phyloP scores from a whole-genome alignment of 2,797 vertebrate genomes.

The Gymnoscopelus braueri region DNA sequence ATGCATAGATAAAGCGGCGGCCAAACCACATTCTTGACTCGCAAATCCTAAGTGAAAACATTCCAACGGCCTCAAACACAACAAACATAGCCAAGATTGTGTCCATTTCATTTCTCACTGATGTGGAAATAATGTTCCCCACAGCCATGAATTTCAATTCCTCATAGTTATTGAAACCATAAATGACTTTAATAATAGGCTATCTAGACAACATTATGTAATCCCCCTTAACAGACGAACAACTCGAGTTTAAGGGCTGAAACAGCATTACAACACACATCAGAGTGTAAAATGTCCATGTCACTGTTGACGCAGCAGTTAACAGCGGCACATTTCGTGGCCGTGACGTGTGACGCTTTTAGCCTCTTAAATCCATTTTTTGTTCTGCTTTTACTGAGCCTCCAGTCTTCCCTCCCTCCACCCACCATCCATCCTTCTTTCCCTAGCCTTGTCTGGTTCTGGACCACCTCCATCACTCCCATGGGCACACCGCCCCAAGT shows the following conservation, averaged over 20 bases:
- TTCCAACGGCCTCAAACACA: conserved; percentile 1
- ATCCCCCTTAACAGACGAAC: conserved; percentile 3
- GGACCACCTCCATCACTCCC: conserved; percentile 29
- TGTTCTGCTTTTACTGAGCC: not conserved
- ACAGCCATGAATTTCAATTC: not conserved
- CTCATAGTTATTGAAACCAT: not conserved
- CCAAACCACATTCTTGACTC: conserved; percentile 22
- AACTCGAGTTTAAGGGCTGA: conserved; percentile 3
- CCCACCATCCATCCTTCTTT: not conserved
- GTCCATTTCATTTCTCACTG: not conserved
- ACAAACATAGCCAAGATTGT: not conserved
- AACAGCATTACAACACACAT: conserved; percentile 37
- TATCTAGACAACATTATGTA: not conserved
- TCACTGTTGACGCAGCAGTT: conserved; percentile 35
- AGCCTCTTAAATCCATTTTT: conserved; percentile 7
- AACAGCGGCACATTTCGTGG: conserved; percentile 46
- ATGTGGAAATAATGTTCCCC: conserved; percentile 7
- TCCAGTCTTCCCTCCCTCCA: not conserved
- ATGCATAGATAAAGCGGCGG: conserved; percentile 28
- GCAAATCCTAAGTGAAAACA: conserved; percentile 29
- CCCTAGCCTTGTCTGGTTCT: conserved; percentile 2
- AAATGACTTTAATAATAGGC: not conserved
- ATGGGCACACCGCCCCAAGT: conserved; percentile 24
- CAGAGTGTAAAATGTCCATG: conserved; percentile 49
- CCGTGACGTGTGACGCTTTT: conserved; percentile 37